A percentile compares a stretch with the other conserved stretches of the same genome.
Evolutionary conservation across 2,113 vertebrate species (phyloP).

Genomic region (Pelmatolapia mariae): DNA sequence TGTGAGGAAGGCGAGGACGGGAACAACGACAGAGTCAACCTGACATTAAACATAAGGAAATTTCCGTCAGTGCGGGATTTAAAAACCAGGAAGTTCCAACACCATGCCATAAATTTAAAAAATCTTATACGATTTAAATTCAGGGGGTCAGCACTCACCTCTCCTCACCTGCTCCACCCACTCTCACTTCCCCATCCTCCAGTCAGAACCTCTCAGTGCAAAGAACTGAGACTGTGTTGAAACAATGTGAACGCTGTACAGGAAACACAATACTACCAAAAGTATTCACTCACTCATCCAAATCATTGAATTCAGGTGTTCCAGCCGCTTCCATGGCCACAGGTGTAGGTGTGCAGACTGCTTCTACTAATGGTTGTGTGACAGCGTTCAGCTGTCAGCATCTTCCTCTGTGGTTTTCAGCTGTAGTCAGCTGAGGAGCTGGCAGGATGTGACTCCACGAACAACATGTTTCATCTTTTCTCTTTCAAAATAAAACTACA

Average conservation of each 20-base stretch:
- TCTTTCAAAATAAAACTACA: not conserved
- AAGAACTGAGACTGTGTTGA: not conserved
- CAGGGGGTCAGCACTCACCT: not conserved
- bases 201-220: not conserved
- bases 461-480: not conserved
- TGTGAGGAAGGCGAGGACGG: not conserved
- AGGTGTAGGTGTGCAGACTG: not conserved
- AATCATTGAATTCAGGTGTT: not conserved
- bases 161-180: not conserved
- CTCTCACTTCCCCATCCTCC: not conserved
- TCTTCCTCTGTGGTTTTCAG: accelerated
- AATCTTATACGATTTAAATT: not conserved
- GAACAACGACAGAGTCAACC: not conserved
- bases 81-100: not conserved
- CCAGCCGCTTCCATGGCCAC: accelerated
- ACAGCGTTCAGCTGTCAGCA: accelerated
- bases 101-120: accelerated
- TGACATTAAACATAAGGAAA: not conserved
- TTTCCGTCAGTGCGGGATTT: not conserved
- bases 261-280: not conserved
- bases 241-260: not conserved
- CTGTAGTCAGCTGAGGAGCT: not conserved
- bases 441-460: not conserved
- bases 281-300: not conserved
- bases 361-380: not conserved